Base-by-base conservation (phyloP, 1,140 invertebrate genomes). In the Pseudomyrmex pallidus region DNA sequence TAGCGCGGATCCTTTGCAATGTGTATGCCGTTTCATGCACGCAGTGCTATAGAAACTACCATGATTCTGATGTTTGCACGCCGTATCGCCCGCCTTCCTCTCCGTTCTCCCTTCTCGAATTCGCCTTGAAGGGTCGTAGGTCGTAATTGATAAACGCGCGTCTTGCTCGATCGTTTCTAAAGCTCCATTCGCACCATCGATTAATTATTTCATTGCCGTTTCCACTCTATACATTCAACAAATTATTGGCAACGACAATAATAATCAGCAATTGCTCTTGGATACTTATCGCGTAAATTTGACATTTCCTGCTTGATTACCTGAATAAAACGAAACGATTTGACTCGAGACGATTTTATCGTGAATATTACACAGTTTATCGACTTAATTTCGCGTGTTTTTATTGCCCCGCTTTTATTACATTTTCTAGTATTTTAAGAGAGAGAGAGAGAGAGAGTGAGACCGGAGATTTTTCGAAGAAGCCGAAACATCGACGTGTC, bases 21-120 rank as follows among this genome's bases (percentile, higher is more conserved):
- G 61, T 73, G 54, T 83, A 85, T 83, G 57, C 48, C 85, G 80
- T 68, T 63, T 52, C 70, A 72, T 15, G 52, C 70, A 20, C 63
- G 54, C 54, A 17, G 61, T 84, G 20, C 22, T 87, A 87, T 74
- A 86, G 74, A 46, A 87, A 87, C 82, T 50, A 59, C 70, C 67
- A 74, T 63, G 67, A 74, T 72, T 82, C 78, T 82, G 70, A 54
- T 82, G 78, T 73, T 82, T 74, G 68, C 57, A 82, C 67, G 78
- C 56, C 57, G 73, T 74, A 48, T 72, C 78, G 35, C 59, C 48
- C 59, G 63, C 61, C 59, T 52, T 66, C 61, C 59, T 62, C 66
- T 61, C 54, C 46, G 44, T 52, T 12, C 68, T 46, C 62, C 48
- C 63, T 77, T 46, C 25, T 46, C 25, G 44, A 80, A 46, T 59